Evolutionary conservation across 2,888 invertebrate genomes (phyloP).

Genomic region (Stegana nigrithorax): DNA sequence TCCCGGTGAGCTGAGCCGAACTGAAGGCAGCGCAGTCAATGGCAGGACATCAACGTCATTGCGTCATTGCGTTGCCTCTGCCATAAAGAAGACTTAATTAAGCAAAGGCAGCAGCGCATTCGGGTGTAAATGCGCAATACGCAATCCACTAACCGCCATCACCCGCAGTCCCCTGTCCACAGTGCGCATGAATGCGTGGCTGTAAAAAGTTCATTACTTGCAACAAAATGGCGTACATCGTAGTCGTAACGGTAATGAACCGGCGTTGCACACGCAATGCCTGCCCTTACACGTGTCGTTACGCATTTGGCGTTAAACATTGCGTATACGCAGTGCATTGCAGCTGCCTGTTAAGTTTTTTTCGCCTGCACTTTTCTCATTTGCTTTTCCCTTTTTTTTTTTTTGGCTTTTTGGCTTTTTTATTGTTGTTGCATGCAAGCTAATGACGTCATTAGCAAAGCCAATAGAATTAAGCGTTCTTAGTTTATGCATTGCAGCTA

Average conservation of each 20-base stretch:
- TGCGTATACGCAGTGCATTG: constrained; percentile 38
- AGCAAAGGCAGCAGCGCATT: too few species aligned
- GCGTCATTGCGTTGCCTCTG: background rate
- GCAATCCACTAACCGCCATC: too few species aligned
- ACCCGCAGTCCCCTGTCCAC: too few species aligned
- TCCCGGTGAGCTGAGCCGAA: too few species aligned
- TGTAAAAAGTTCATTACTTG: background rate
- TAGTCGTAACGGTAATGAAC: too few species aligned
- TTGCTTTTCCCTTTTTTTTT: too few species aligned
- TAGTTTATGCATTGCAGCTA: constrained; percentile 7
- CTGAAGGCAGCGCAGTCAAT: background rate
- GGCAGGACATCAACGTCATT: background rate
- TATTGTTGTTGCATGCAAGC: constrained; percentile 35
- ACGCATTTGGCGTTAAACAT: constrained; percentile 10
- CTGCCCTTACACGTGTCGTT: background rate
- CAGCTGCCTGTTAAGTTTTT: too few species aligned
- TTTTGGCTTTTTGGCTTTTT: background rate
- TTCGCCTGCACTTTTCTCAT: background rate
- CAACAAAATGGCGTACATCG: background rate
- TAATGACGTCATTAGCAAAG: constrained; percentile 66
- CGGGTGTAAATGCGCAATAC: too few species aligned
- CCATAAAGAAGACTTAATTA: background rate
- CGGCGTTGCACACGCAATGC: too few species aligned
- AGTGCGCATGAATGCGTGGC: background rate
- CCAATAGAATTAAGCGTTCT: constrained; percentile 57